A percentile compares a stretch with the other conserved stretches of the same genome.
These are phyloP conservation scores for Ifrita kowaldi DNA, from an alignment of 2,113 vertebrate species.

Conservation along the genomic window DNA sequence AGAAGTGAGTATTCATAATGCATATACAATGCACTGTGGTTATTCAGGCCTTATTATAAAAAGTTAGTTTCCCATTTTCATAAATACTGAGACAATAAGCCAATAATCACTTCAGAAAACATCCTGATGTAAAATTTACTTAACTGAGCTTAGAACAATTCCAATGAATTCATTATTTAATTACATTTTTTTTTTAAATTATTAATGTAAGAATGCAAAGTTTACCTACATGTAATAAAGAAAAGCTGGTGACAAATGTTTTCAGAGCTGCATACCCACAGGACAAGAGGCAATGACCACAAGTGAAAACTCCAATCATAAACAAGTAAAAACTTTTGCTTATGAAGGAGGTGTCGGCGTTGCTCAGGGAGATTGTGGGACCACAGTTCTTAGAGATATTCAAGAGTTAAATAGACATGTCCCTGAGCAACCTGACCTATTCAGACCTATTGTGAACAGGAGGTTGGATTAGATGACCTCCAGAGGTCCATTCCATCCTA, in stretches of 20 bases:
- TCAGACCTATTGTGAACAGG: not conserved
- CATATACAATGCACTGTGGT: not conserved
- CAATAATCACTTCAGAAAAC: not conserved
- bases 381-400: not conserved
- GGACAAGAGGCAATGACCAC: not conserved
- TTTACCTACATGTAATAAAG: not conserved
- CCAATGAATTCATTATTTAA: not conserved
- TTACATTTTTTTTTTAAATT: not conserved
- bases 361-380: not conserved
- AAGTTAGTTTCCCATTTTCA: not conserved
- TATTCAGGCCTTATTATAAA: not conserved
- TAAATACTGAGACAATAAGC: not conserved
- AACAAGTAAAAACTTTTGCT: not conserved
- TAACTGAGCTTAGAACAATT: not conserved
- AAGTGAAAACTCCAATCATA: not conserved
- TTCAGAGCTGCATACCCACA: not conserved
- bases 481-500: not conserved
- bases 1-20: not conserved
- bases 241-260: not conserved
- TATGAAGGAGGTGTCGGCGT: not conserved
- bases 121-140: not conserved
- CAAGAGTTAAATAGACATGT: not conserved
- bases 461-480: not conserved
- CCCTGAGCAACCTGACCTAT: not conserved
- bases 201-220: not conserved